Base-by-base conservation (phyloP, 2,797 vertebrate genomes). In the Oreochromis grahami region DNA sequence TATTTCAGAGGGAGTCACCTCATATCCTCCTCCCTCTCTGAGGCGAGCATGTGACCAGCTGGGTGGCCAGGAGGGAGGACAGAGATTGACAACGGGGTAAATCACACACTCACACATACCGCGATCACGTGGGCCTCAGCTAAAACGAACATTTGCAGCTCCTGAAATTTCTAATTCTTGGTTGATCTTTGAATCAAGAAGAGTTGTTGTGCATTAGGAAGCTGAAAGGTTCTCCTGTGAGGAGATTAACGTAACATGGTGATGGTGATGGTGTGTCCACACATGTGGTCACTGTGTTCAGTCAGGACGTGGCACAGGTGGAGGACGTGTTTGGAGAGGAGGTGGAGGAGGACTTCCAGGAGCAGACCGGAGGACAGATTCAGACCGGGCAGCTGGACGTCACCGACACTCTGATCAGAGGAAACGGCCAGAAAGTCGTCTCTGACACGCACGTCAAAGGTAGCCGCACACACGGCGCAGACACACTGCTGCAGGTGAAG, bases 1-100 rank as follows among this genome's bases (percentile, higher is more conserved):
- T 9, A 17, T 91, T 93, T 86, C 93, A 98, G 97, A 90, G 85
- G 93, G 93, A 76, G 76, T 93, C 3, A 97, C 97, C 84, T 32
- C 65, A 3, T 98, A 98, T 79, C 97, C 97, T 85, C 78, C 94
- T 26, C 63, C 91, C 19, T 55, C 89, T 11, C 79, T 97, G 12
- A 89, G 43, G 86, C 76, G 72, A 72, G 90, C 93, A 7, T 98
- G 97, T 90, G 88, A 92, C 34, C 85, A 80, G 14, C 89, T 94
- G 82, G 19, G 6, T 1, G 36, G 15, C 15, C 85, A 79, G 36
- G 11, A 38, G 0, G 60, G 7, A 55, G 78, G 53, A 51, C 77
- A 82, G 7, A 11, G 6, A 4, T 19, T 79, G 10, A 2, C 36
- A 1, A 4, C 1, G 4, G 13, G 82, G 91, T 94, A 86, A 88